Evolutionary conservation across 2,888 invertebrate species (phyloP), one percentile per base, ranked within the genome.

Genomic region (Ditula angustiorana): DNA sequence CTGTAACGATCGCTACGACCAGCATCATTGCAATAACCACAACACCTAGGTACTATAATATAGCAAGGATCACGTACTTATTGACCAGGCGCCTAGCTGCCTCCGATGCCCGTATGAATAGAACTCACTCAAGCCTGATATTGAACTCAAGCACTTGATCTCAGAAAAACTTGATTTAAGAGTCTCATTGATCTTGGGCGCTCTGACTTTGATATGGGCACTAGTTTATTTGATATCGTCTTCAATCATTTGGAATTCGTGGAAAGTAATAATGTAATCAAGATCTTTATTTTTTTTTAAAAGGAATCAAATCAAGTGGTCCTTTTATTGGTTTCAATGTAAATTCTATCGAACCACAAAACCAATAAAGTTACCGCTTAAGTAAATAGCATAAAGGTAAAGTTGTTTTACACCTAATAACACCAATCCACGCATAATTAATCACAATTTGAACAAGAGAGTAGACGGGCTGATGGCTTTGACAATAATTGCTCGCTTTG

Each of bases 1-100:
- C 49, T 13, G 50, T 50, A 50, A 50, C 50, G 50, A 50, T 50
- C 50, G 50, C 50, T 7, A 16, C 49, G 49, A 11, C 26, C 49
- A 28, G 16, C 49, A 49, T 49, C 49, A 49, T 49, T 19, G 49
- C 49, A 11, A 49, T 28, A 26, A 26, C 28, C 49, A 8, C 16
- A 35, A 8, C 16, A 5, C 28, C 49, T 28, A 49, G 16, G 26
- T 44, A 19, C 11, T 21, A 10, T 28, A 16, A 13, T 28, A 49
- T 13, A 41, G 41, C 10, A 41, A n/a, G n/a, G 41, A 41, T 19
- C 41, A 19, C n/a, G n/a, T n/a, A n/a, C 19, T 16, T 41, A 41
- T 41, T 41, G 41, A 41, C 41, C 41, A 41, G 10, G 19, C 19
- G 19, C 13, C 26, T 5, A 3, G 13, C 19, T 10, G 41, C 41